Percentiles rank a stretch among this genome's conserved stretches.
Evolutionary conservation across 2,888 invertebrate species (phyloP).

Genomic region (Aleiodes leptofemur): DNA sequence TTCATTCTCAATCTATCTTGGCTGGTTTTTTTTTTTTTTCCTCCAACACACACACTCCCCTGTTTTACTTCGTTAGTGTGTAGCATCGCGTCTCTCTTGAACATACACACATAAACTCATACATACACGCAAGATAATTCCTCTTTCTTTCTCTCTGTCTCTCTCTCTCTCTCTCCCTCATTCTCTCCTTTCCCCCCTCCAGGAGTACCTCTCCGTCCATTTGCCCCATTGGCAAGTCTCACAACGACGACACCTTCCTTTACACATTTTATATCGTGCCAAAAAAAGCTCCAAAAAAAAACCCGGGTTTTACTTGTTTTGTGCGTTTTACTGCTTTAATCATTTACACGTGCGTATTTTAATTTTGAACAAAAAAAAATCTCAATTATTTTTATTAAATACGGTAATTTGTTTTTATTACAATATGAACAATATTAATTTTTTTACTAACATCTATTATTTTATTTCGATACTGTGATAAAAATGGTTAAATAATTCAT

Average conservation of each 20-base stretch:
- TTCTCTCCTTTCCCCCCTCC: too few relatives aligned
- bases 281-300: slow-evolving; percentile 1
- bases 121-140: too few relatives aligned
- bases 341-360: slow-evolving; percentile 39
- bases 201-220: not conserved
- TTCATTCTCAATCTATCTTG: not conserved
- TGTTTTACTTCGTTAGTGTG: too few relatives aligned
- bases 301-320: slow-evolving; percentile 7
- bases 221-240: slow-evolving; percentile 12
- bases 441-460: not conserved
- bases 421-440: not conserved
- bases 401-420: not conserved
- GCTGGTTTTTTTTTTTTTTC: not conserved
- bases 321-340: slow-evolving; percentile 13
- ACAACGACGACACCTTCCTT: slow-evolving; percentile 13
- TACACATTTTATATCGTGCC: slow-evolving; percentile 1
- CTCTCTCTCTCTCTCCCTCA: too few relatives aligned
- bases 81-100: not conserved
- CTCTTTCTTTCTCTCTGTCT: too few relatives aligned
- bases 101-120: too few relatives aligned
- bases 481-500: not conserved
- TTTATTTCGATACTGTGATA: not conserved
- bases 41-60: not conserved
- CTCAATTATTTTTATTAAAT: not conserved
- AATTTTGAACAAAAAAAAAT: not conserved